Base-by-base conservation (phyloP, 2,888 invertebrate genomes). In the Nezara viridula region DNA sequence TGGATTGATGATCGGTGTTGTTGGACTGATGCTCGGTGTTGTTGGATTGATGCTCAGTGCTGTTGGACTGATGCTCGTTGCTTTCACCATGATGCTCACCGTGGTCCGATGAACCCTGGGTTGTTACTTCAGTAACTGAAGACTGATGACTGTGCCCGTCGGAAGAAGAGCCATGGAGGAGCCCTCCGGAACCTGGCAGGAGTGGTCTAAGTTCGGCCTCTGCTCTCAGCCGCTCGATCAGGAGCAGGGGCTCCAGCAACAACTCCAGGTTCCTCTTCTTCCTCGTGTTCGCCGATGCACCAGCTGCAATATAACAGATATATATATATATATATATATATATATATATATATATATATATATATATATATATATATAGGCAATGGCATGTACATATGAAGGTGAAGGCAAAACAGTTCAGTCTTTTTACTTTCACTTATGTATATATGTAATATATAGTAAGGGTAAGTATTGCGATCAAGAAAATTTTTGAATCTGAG, bases 191-290 rank as follows among this genome's bases (percentile, higher is more conserved):
- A 24, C n/a, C n/a, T 55, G 77, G 81, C n/a, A 44, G 7, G 12
- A 81, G 44, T 2, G 81, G 81, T n/a, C 81, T 24, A 3, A 81
- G 44, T 2, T 81, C 89, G 40, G 86, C 49, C 12, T 88, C 73
- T 21, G 9, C 66, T 24, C 73, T 73, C 77, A 77, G 73, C n/a
- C 86, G 37, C 50, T 86, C 86, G 73, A 89, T 86, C 86, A 86
- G 86, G 24, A 49, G 7, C 37, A 55, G 24, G 27, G 60, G 86
- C 37, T 77, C 77, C n/a, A 81, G 52, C 21, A 88, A 50, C 32
- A 88, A 14, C n/a, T 81, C 81, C 40, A 37, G 32, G 27, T 81
- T 73, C 21, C 66, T 73, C 66, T 73, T 73, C 66, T 21, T 73
- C 37, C 66, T 32, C 4, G 37, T 73, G 37, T 37, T 37, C 14